Percentiles rank a stretch among this genome's conserved stretches.
Evolutionary conservation across 2,797 vertebrate genomes (phyloP).

Genomic region (Artibeus jamaicensis): DNA sequence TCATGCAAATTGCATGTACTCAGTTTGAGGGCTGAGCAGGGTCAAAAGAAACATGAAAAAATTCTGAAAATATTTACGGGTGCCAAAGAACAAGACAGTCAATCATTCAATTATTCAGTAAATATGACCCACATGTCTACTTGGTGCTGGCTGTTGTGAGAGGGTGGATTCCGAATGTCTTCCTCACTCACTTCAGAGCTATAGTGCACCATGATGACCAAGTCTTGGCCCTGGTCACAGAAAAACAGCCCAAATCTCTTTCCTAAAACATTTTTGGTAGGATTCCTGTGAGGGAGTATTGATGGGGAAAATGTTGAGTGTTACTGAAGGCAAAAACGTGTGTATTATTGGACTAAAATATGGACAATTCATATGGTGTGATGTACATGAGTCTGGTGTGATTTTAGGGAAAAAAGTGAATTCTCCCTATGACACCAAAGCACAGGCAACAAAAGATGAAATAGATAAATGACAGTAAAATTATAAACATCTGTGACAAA

Average conservation of each 20-base stretch:
- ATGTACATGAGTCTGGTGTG: neutral
- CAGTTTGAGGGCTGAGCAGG: neutral
- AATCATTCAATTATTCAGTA: neutral
- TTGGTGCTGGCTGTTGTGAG: neutral
- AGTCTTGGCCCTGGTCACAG: neutral
- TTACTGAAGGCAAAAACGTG: neutral
- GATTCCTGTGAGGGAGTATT: neutral
- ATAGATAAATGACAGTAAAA: neutral
- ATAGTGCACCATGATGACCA: neutral
- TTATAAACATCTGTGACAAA: neutral
- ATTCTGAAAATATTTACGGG: slow-evolving; percentile 27
- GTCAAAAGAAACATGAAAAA: slow-evolving; percentile 26
- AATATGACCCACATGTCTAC: neutral
- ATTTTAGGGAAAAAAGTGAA: neutral
- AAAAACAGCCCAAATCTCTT: slow-evolving; percentile 8
- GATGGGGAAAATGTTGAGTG: neutral
- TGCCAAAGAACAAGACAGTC: neutral
- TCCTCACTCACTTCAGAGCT: neutral
- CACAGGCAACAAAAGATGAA: neutral
- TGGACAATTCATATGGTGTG: neutral
- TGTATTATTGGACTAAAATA: neutral
- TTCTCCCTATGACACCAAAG: neutral
- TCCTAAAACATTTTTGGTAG: slow-evolving; percentile 13
- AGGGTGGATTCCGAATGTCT: slow-evolving; percentile 26
- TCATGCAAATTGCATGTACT: neutral